Conservation (phyloP, 2,797 vertebrate genomes). For the Allobates femoralis region DNA sequence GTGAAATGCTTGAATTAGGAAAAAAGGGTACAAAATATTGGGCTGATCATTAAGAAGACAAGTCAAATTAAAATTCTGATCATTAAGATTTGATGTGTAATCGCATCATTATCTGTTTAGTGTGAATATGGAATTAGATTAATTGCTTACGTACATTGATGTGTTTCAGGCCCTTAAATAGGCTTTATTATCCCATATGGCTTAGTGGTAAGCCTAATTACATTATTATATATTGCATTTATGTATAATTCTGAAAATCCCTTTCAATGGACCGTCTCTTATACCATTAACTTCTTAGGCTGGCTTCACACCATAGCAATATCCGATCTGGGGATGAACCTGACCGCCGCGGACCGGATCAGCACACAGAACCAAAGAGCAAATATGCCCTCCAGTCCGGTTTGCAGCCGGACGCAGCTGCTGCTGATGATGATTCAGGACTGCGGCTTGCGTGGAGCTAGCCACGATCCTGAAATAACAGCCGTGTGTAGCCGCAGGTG, state of each 20-base stretch:
- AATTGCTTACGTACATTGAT: neutral
- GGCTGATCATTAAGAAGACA: conserved; percentile 5
- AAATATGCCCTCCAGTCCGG: no score
- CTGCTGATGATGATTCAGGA: no score
- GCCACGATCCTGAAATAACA: no score
- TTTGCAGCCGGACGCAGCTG: no score
- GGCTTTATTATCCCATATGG: conserved; percentile 20
- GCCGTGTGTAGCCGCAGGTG: no score
- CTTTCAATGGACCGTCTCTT: neutral
- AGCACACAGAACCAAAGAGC: no score
- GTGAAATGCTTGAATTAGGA: neutral
- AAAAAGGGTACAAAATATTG: neutral
- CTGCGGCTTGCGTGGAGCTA: no score
- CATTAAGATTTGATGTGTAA: conserved; percentile 9
- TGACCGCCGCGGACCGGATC: no score
- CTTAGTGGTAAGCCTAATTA: neutral
- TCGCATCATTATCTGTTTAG: neutral
- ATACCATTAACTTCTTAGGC: neutral
- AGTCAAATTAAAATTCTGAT: conserved; percentile 2
- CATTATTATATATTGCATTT: conserved; percentile 16
- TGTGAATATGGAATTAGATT: conserved; percentile 9
- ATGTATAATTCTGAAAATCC: neutral
- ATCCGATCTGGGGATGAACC: no score
- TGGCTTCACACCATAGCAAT: no score
- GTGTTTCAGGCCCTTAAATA: conserved; percentile 3